Evolutionary conservation across 2,113 vertebrate genomes (phyloP).

Genomic region (Sturnira hondurensis): DNA sequence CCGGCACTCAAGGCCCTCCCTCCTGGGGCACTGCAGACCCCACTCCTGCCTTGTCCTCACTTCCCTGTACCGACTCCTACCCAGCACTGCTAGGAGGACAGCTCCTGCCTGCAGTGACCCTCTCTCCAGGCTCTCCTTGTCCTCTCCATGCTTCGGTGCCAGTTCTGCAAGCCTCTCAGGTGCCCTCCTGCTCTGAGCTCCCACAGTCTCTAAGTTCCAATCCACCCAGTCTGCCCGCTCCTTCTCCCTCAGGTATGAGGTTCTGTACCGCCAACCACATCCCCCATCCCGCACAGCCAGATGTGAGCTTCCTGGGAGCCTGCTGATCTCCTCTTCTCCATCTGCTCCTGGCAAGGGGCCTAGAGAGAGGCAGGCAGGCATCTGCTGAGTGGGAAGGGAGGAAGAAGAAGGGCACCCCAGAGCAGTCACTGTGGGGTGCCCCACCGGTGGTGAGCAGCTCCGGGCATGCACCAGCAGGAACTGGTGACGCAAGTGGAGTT

Average conservation of each 20-base stretch:
- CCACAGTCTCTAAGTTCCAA: neutral
- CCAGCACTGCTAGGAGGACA: neutral
- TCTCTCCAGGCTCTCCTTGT: neutral
- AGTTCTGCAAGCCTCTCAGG: neutral
- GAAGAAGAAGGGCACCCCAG: neutral
- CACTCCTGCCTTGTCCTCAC: neutral
- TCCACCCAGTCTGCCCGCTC: neutral
- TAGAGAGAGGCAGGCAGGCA: slow-evolving; percentile 3
- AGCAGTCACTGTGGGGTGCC: neutral
- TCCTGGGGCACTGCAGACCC: neutral
- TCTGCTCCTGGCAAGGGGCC: slow-evolving; percentile 41
- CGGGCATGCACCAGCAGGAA: neutral
- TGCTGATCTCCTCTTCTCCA: slow-evolving; percentile 35
- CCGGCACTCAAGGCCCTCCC: neutral
- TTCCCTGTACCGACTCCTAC: neutral
- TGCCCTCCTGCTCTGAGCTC: neutral
- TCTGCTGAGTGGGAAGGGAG: neutral
- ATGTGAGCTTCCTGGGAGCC: slow-evolving; percentile 17
- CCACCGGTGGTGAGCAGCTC: neutral
- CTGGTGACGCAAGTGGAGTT: neutral
- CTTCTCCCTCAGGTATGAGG: neutral
- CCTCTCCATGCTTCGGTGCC: neutral
- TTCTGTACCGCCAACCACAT: neutral
- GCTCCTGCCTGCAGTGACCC: neutral
- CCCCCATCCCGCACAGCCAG: neutral